Conservation (phyloP, 2,888 invertebrate genomes). For the Drosophila borealis region DNA sequence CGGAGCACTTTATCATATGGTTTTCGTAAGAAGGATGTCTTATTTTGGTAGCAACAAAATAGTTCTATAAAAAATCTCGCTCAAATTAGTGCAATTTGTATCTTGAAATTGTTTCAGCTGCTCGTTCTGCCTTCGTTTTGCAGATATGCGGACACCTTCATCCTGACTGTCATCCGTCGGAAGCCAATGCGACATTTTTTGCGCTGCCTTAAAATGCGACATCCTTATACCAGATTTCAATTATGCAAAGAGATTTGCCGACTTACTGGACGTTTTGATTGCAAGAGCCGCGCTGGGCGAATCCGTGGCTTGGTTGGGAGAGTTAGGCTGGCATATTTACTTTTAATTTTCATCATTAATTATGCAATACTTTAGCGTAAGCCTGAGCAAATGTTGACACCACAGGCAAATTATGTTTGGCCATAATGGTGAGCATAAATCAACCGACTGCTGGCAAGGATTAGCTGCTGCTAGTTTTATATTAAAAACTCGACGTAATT, state of each 20-base stretch:
- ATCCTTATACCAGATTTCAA: constrained; percentile 64
- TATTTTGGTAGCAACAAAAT: background rate
- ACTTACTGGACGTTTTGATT: constrained; percentile 41
- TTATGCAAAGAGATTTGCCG: constrained; percentile 67
- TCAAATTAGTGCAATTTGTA: constrained; percentile 4
- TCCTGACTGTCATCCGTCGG: constrained; percentile 44
- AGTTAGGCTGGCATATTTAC: constrained; percentile 51
- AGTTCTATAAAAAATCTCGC: background rate
- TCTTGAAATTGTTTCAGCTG: constrained; percentile 6
- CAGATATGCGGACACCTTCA: constrained; percentile 1
- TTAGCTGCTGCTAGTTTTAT: constrained; percentile 50
- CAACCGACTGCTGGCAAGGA: constrained; percentile 47
- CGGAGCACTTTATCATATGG: too few relatives aligned
- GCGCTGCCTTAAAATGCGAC: constrained; percentile 51
- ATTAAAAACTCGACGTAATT: constrained; percentile 60
- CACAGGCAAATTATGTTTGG: constrained; percentile 61
- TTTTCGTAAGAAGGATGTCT: too few relatives aligned
- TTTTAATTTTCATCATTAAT: constrained; percentile 74
- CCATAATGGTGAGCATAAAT: constrained; percentile 61
- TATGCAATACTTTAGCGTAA: constrained; percentile 57
- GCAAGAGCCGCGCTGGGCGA: constrained; percentile 19
- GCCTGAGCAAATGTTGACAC: constrained; percentile 61
- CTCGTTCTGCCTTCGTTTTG: background rate
- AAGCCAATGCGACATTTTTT: constrained; percentile 56
- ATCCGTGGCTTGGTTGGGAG: constrained; percentile 13